Percentiles rank a stretch among this genome's conserved stretches.
These are phyloP conservation scores for Nibea coibor DNA, from an alignment of 2,113 vertebrate species.

Conservation along the genomic window DNA sequence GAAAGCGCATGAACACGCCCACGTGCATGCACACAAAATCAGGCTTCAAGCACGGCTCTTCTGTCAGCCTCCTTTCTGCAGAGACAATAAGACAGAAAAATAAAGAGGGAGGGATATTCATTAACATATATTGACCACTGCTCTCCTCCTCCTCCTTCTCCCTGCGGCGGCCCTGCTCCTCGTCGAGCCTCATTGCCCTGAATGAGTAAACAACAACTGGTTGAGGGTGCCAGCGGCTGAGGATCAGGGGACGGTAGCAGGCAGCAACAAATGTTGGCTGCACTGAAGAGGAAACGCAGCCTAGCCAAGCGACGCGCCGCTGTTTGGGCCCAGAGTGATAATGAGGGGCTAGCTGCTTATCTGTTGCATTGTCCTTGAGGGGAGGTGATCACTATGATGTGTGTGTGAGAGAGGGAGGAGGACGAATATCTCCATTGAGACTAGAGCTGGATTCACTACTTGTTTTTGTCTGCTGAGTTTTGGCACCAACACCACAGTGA, in stretches of 20 bases:
- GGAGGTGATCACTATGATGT: conserved; percentile 10
- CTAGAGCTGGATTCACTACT: not conserved
- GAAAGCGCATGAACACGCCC: not conserved
- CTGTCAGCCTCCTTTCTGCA: conserved; percentile 19
- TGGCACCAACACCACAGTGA: not conserved
- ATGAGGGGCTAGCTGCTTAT: conserved; percentile 65
- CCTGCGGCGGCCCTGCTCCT: conserved; percentile 3
- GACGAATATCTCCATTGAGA: not conserved
- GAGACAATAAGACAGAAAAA: not conserved
- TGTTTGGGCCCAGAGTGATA: conserved; percentile 71
- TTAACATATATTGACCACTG: conserved; percentile 38
- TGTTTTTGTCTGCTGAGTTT: not conserved
- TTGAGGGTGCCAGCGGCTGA: conserved; percentile 37
- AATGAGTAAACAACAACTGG: conserved; percentile 70
- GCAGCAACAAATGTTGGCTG: conserved; percentile 71
- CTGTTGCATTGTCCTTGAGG: conserved; percentile 46
- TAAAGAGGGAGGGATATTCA: not conserved
- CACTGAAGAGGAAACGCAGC: conserved; percentile 73
- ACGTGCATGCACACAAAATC: not conserved
- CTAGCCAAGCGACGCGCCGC: conserved; percentile 52
- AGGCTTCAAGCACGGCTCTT: not conserved
- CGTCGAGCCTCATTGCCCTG: conserved; percentile 39
- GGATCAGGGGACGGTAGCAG: conserved; percentile 69
- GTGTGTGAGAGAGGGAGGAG: not conserved
- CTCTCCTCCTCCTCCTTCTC: conserved; percentile 27